phyloP scores from a whole-genome alignment of 1,140 invertebrate species.

The Leguminivora glycinivorella region DNA sequence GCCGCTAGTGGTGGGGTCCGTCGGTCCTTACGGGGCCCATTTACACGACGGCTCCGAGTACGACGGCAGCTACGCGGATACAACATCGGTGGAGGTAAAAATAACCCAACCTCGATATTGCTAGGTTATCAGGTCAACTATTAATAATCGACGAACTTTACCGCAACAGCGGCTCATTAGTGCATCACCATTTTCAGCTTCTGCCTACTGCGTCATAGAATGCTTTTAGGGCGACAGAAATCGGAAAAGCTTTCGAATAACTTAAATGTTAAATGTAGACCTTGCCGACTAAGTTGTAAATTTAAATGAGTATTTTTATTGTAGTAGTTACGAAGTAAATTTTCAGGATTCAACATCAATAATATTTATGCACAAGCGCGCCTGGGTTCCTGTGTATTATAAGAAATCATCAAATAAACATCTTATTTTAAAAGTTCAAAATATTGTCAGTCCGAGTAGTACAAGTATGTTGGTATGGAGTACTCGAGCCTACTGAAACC shows the following conservation, averaged over 20 bases:
- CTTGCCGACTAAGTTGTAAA: conserved; percentile 53
- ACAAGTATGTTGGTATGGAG: not conserved
- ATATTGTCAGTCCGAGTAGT: not conserved
- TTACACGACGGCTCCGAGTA: conserved; percentile 95
- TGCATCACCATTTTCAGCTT: conserved; percentile 42
- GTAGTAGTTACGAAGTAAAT: conserved; percentile 43
- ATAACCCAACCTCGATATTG: not conserved
- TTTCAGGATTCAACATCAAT: conserved; percentile 37
- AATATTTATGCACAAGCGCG: not conserved
- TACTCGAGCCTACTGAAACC: not conserved
- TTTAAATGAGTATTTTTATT: conserved; percentile 59
- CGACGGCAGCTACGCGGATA: conserved; percentile 88
- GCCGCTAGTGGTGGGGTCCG: conserved; percentile 88
- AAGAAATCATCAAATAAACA: too few relatives aligned
- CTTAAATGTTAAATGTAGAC: conserved; percentile 51
- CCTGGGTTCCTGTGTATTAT: too few relatives aligned
- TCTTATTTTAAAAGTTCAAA: too few relatives aligned
- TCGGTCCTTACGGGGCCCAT: conserved; percentile 94
- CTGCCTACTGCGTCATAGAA: conserved; percentile 32
- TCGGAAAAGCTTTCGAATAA: conserved; percentile 42
- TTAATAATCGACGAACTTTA: conserved; percentile 32
- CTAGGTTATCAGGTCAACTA: conserved; percentile 17
- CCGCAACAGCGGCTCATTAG: conserved; percentile 26
- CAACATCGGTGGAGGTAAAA: conserved; percentile 80
- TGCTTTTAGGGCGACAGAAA: conserved; percentile 41